Conservation (phyloP, 2,113 vertebrate genomes). For the Trematomus loennbergii region DNA sequence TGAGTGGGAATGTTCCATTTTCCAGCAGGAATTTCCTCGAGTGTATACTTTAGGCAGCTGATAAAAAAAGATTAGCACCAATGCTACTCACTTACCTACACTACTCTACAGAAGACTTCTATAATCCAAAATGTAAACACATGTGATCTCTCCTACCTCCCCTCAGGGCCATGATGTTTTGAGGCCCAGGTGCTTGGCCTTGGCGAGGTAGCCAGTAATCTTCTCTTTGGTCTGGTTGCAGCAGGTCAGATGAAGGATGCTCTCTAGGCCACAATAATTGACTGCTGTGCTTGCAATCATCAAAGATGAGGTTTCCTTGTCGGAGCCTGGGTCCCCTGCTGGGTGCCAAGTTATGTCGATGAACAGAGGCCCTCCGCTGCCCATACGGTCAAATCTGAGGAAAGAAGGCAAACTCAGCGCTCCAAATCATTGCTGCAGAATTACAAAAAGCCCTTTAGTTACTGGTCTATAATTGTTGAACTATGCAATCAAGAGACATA, state of each 20-base stretch:
- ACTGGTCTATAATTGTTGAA: neutral
- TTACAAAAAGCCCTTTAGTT: neutral
- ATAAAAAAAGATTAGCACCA: too few relatives aligned
- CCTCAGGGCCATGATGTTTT: constrained; percentile 96
- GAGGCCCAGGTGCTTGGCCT: constrained; percentile 90
- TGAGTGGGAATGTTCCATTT: too few relatives aligned
- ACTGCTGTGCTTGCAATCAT: constrained; percentile 95
- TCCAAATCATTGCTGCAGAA: neutral
- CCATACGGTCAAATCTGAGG: constrained; percentile 96
- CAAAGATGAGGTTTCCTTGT: constrained; percentile 98
- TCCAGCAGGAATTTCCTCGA: too few relatives aligned
- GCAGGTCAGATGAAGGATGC: constrained; percentile 95
- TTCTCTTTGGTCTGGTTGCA: constrained; percentile 90
- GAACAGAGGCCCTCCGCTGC: constrained; percentile 94
- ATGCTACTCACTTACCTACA: too few relatives aligned
- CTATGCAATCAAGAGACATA: neutral
- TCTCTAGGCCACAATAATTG: constrained; percentile 97
- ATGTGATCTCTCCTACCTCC: constrained; percentile 86
- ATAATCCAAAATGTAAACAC: too few relatives aligned
- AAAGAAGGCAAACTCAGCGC: neutral
- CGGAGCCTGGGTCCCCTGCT: constrained; percentile 94
- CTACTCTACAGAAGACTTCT: too few relatives aligned
- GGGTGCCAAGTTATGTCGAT: constrained; percentile 98
- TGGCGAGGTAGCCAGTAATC: constrained; percentile 88
- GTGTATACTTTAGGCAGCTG: too few relatives aligned